Evolutionary conservation across 2,888 invertebrate genomes (phyloP), one percentile per base, ranked within the genome.

Genomic region (Ommatoiulus sabulosus): DNA sequence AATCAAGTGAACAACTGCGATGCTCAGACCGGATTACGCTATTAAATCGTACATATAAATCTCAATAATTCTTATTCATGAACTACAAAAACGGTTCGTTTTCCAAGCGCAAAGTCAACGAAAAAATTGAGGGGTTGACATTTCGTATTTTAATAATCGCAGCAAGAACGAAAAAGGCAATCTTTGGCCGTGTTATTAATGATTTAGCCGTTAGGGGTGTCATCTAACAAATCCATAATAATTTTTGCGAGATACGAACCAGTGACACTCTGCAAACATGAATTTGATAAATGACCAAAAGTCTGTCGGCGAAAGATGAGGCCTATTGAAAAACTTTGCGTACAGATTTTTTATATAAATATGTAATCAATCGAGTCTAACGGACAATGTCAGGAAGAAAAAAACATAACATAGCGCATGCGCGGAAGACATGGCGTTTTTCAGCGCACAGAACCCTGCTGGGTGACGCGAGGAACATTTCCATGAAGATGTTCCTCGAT

Each of bases 221-320:
- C 63, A 63, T 63, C 63, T 63, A 20, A 63, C 63, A 63, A 63
- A 63, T 63, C 63, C 63, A 63, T 63, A 63, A 63, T 63, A 63
- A 63, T 63, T 63, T 63, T 63, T n/a, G 63, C 63, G 63, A 63
- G 63, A 63, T 63, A 63, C 5, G n/a, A n/a, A 63, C 17, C 63
- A 63, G 20, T 63, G 63, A 63, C 63, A 63, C 4, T 63, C 63
- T 20, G 63, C 63, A 63, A 63, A 63, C 63, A 63, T 17, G 17
- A 63, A 63, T 63, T 63, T 63, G 63, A 63, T 63, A 63, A 20
- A 63, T 63, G 63, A 63, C 63, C 63, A 63, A n/a, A 63, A n/a
- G 35, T 35, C 63, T 63, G n/a, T 15, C 20, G 6, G 7, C 63
- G 20, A n/a, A 63, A 63, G 20, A 63, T n/a, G 20, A 63, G 63